phyloP scores from a whole-genome alignment of 1,140 invertebrate genomes.

The Halotydeus destructor region DNA sequence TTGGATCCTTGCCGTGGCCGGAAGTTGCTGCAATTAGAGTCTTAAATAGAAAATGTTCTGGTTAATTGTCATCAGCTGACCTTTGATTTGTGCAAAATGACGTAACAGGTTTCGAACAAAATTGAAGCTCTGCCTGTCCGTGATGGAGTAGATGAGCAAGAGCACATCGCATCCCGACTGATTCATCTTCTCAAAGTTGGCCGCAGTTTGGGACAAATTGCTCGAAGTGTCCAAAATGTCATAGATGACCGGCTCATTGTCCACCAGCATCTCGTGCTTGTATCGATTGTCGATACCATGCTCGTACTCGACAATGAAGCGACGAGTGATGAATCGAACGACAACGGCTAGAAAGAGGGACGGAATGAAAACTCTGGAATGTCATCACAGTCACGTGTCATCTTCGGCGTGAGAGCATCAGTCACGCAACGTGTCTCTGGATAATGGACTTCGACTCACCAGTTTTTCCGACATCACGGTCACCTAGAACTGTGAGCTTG shows the following conservation, averaged over 20 bases:
- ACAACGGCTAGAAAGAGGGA: conserved; percentile 42
- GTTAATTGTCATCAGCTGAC: no score
- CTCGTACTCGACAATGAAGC: conserved; percentile 83
- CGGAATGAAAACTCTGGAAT: no score
- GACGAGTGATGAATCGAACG: conserved; percentile 62
- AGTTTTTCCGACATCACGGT: conserved; percentile 64
- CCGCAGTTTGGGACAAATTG: conserved; percentile 1
- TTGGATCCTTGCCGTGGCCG: no score
- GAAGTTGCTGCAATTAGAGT: no score
- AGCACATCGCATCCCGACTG: conserved; percentile 77
- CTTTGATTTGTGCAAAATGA: conserved; percentile 26
- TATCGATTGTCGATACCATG: conserved; percentile 68
- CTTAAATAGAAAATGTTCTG: no score
- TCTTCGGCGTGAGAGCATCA: no score
- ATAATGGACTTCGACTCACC: conserved; percentile 34
- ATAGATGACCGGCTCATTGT: conserved; percentile 67
- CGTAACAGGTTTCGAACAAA: conserved; percentile 52
- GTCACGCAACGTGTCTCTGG: conserved; percentile 1
- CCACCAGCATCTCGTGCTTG: conserved; percentile 70
- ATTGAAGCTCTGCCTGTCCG: conserved; percentile 61
- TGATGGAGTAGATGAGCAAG: conserved; percentile 73
- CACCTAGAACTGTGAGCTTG: conserved; percentile 63
- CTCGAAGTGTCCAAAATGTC: conserved; percentile 66
- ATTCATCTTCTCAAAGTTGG: conserved; percentile 36
- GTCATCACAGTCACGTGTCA: no score